Evolutionary conservation across 2,113 vertebrate species (phyloP), one percentile per base, ranked within the genome.

Genomic region (Erpornis zantholeuca): DNA sequence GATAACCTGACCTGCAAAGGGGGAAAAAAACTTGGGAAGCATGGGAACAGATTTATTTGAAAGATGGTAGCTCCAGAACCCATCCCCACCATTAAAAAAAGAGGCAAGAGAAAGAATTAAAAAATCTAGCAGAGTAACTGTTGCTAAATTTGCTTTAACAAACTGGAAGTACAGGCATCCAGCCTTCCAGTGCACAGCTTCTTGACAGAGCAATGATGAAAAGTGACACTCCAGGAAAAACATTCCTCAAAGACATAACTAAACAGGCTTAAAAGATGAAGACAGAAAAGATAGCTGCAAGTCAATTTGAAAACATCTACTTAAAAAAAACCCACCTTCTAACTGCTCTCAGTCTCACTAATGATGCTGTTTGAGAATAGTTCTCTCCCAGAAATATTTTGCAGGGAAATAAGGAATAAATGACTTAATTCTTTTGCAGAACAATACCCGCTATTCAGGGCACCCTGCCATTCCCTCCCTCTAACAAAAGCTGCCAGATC

Each of bases 1-100:
- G 44, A 81, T 15, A 73, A 65, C n/a, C 16, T 54, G 21, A 82
- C 13, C 21, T n/a, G 42, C 9, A 72, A 72, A 45, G 15, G 8
- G 16, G 7, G 52, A 72, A 91, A 78, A 23, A 28, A 56, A 15
- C 60, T 38, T 42, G 16, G 47, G 22, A 92, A 94, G 38, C 20
- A 31, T 9, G 5, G 15, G 12, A 90, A 66, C 12, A 52, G 19
- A n/a, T 42, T 44, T 66, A 68, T 7, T 33, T 56, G 28, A 69
- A 90, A 86, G 29, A 86, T 3, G 3, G 31, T 35, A 80, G 16
- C 13, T 40, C 33, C 24, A 60, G 11, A 9, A 27, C 16, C 16
- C 23, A 11, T 4, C 3, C 5, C 3, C 9, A 6, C 5, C 6
- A 6, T 18, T 1, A 0, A 31, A 35, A n/a, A 52, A 21, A 17